A percentile compares a stretch with the other conserved stretches of the same genome.
phyloP scores from a whole-genome alignment of 2,797 vertebrate genomes.

The Arrhamphus sclerolepis region DNA sequence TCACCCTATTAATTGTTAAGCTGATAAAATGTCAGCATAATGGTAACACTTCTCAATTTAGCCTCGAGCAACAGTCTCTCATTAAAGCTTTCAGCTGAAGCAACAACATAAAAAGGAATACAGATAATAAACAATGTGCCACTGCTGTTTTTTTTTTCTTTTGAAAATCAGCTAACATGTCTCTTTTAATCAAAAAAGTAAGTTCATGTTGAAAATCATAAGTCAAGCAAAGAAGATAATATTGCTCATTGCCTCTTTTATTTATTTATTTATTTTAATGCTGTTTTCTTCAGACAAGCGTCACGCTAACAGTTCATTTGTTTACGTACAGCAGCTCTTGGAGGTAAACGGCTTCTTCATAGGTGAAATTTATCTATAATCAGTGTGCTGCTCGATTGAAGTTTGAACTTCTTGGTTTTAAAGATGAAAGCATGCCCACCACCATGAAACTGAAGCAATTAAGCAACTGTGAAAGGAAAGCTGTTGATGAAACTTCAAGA shows the following conservation, averaged over 20 bases:
- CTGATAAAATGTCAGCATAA: constrained; percentile 41
- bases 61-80: constrained; percentile 20
- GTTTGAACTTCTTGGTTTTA: background rate
- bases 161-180: constrained; percentile 9
- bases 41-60: constrained; percentile 33
- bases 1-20: constrained; percentile 44
- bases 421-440: background rate
- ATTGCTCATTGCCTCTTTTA: too few species aligned
- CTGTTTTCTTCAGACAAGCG: background rate
- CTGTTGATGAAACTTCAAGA: too few species aligned
- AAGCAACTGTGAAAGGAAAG: too few species aligned
- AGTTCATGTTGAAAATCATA: constrained; percentile 5
- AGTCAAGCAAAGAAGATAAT: constrained; percentile 6
- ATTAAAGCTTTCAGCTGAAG: constrained; percentile 30
- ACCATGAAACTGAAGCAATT: background rate
- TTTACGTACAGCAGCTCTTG: background rate
- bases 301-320: background rate
- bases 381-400: background rate
- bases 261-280: background rate
- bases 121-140: constrained; percentile 5
- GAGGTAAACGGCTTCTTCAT: background rate
- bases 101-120: constrained; percentile 18
- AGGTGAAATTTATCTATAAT: background rate
- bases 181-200: constrained; percentile 5
- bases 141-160: background rate